A percentile compares a stretch with the other conserved stretches of the same genome.
These are phyloP conservation scores for Podiceps cristatus DNA, from an alignment of 2,113 vertebrate species.

Conservation along the genomic window DNA sequence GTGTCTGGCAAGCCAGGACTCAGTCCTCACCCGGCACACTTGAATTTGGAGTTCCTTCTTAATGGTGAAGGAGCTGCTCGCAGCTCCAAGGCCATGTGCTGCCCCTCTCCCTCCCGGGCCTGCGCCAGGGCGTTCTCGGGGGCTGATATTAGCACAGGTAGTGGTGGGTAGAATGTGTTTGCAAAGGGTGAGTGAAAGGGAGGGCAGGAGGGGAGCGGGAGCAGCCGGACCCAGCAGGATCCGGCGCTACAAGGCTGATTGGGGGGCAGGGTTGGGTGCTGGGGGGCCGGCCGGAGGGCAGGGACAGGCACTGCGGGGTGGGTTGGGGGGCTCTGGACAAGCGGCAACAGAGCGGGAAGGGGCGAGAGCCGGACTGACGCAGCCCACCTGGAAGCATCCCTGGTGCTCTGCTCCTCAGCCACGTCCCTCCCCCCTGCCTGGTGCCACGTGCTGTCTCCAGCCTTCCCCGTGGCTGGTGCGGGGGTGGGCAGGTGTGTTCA, in stretches of 20 bases:
- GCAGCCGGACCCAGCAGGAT: fast-evolving
- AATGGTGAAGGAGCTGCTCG: fast-evolving
- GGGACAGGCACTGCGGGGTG: neutral
- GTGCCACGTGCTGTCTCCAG: fast-evolving
- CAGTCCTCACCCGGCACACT: fast-evolving
- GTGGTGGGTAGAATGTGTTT: neutral
- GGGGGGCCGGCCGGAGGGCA: neutral
- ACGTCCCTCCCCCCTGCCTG: fast-evolving
- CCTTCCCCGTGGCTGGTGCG: fast-evolving
- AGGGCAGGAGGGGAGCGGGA: neutral
- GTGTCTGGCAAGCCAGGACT: neutral
- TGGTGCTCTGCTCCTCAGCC: fast-evolving
- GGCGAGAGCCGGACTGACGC: fast-evolving
- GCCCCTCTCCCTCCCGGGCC: neutral
- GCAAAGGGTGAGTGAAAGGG: neutral
- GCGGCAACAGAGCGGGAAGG: neutral
- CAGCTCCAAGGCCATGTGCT: fast-evolving
- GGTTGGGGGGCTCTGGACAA: fast-evolving
- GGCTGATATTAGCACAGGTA: neutral
- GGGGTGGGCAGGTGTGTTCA: fast-evolving
- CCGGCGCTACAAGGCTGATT: neutral
- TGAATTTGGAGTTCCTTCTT: neutral
- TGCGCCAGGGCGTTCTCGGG: fast-evolving
- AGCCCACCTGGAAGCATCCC: neutral
- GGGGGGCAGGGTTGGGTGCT: neutral